phyloP scores from a whole-genome alignment of 1,140 invertebrate species.

The Drosophila grimshawi region DNA sequence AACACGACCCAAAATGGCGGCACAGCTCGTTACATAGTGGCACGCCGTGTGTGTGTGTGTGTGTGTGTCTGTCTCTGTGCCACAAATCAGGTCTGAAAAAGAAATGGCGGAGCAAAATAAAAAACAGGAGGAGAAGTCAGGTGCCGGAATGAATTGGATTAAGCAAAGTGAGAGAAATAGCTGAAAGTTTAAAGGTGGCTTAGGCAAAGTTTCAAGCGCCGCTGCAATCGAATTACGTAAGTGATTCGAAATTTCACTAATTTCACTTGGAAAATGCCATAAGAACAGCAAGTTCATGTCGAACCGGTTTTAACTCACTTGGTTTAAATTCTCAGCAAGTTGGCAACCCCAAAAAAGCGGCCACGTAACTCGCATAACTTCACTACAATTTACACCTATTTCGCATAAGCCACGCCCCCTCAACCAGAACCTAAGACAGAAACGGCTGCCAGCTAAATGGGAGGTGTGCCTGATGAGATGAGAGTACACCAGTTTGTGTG shows the following conservation, averaged over 20 bases:
- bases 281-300: conserved; percentile 16
- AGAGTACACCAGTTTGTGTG: neutral
- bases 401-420: conserved; percentile 57
- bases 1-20: conserved; percentile 60
- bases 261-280: neutral
- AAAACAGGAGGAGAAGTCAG: neutral
- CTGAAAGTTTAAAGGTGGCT: conserved; percentile 14
- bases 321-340: conserved; percentile 2
- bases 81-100: conserved; percentile 24
- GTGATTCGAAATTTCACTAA: no score
- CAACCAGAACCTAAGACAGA: neutral
- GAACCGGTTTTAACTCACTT: conserved; percentile 14
- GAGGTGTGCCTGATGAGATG: neutral
- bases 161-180: conserved; percentile 9
- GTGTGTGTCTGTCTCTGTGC: conserved; percentile 22
- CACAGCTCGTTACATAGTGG: conserved; percentile 55
- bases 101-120: neutral
- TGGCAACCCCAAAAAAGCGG: conserved; percentile 44
- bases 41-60: neutral
- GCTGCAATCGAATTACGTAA: conserved; percentile 11
- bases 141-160: neutral
- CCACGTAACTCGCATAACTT: conserved; percentile 73
- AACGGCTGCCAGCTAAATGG: conserved; percentile 10
- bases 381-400: conserved; percentile 72
- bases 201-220: neutral